Evolutionary conservation across 2,888 invertebrate species (phyloP), one percentile per base, ranked within the genome.

Genomic region (Microctonus hyperodae): DNA sequence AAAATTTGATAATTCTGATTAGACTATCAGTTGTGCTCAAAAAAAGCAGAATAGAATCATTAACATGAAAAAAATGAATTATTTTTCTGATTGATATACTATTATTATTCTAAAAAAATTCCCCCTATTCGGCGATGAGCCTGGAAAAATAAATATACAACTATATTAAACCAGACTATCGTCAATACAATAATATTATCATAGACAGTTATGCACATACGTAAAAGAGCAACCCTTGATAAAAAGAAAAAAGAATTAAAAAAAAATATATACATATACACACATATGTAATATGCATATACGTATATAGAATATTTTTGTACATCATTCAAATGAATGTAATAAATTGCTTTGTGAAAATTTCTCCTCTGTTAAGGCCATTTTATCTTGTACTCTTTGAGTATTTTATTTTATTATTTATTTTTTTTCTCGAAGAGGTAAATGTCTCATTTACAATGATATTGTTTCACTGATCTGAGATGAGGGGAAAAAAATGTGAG

Each of bases 301-400:
- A 50, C 33, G 22, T 50, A 60, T 44, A 13, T 40, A 55, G 25
- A 33, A 61, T 37, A 25, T 53, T 53, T 62, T 62, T 44, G 50
- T 62, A 62, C 53, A 53, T 28, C 22, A 51, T 37, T 53, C 23
- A n/a, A 35, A 13, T 25, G 31, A 31, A 20, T 31, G 55, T 31
- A 11, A 44, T 28, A 48, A 60, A 28, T 3, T 16, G 10, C 51
- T 11, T 51, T 11, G n/a, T 9, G 23, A 23, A 51, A 58, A 58
- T 58, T 31, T 31, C 33, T 55, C 22, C 13, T 51, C 40, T 59
- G 56, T 25, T 66, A 61, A 66, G 66, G 66, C 66, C 66, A 60
- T 65, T 53, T 44, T 48, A 56, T 40, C 63, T 66, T 61, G 66
- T 66, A 66, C 66, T 65, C 40, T 56, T 40, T 53, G 61, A 61